Percentiles rank a stretch among this genome's conserved stretches.
These are phyloP conservation scores for Caenorhabditis doughertyi DNA, from an alignment of 2,888 invertebrate species.

Conservation along the genomic window DNA sequence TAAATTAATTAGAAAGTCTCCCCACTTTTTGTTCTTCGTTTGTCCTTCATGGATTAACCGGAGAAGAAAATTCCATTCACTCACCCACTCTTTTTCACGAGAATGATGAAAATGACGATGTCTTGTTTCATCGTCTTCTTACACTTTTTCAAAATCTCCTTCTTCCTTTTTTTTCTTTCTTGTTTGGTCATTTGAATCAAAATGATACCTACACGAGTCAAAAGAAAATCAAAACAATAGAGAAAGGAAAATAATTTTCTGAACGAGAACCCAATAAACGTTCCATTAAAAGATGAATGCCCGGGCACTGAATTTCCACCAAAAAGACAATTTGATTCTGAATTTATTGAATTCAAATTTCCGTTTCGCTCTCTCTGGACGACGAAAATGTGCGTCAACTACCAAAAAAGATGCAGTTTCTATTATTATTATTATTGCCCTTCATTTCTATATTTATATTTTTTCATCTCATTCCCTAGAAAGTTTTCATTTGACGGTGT, in stretches of 20 bases:
- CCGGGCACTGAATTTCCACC: background rate
- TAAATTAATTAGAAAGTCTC: conserved; percentile 55
- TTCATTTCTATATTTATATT: background rate
- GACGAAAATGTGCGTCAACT: background rate
- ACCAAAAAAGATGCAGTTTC: background rate
- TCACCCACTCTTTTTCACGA: conserved; percentile 23
- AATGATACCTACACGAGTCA: background rate
- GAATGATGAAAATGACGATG: conserved; percentile 32
- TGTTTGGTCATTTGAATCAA: background rate
- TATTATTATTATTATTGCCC: conserved; percentile 21
- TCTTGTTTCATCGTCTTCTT: conserved; percentile 10
- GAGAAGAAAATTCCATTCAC: conserved; percentile 34
- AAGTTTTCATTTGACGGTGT: conserved; percentile 21
- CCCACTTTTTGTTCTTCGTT: background rate
- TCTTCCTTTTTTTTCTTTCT: background rate
- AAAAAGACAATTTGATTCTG: conserved; percentile 23
- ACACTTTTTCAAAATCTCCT: background rate
- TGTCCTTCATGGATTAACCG: conserved; percentile 45
- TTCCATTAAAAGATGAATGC: conserved; percentile 49
- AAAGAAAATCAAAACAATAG: background rate
- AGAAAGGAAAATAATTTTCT: background rate
- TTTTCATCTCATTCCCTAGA: conserved; percentile 1
- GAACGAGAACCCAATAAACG: conserved; percentile 17
- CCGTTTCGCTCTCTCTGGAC: background rate
- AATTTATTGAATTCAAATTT: conserved; percentile 26